Evolutionary conservation across 1,140 invertebrate species (phyloP).

Genomic region (Trigoniulus corallinus): DNA sequence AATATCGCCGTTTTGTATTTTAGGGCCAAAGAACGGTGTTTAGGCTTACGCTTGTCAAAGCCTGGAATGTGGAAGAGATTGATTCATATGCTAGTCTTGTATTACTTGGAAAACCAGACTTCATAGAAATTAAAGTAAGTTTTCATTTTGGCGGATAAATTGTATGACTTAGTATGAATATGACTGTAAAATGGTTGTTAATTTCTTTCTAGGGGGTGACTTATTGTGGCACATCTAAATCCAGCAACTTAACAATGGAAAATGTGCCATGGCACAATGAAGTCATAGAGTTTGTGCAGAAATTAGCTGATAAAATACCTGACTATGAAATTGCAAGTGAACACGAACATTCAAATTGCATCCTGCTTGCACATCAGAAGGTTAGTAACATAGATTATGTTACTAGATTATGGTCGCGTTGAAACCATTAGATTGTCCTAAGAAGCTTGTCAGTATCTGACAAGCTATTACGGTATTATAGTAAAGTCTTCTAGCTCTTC

Average conservation of each 20-base stretch:
- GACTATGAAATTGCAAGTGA: slow-evolving; percentile 42
- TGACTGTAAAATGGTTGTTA: no score
- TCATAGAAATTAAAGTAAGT: slow-evolving; percentile 48
- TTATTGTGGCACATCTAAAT: slow-evolving; percentile 42
- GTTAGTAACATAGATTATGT: slow-evolving; percentile 17
- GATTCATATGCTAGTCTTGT: slow-evolving; percentile 41
- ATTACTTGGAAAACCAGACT: slow-evolving; percentile 39
- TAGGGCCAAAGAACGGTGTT: slow-evolving; percentile 44
- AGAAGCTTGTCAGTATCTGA: no score
- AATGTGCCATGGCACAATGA: slow-evolving; percentile 49
- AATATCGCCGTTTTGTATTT: slow-evolving; percentile 10
- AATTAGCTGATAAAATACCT: slow-evolving; percentile 28
- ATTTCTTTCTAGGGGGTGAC: slow-evolving; percentile 40
- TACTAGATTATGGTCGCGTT: neutral
- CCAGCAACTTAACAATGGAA: slow-evolving; percentile 39
- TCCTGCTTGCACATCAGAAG: slow-evolving; percentile 39
- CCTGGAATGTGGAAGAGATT: slow-evolving; percentile 42
- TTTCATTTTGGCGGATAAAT: slow-evolving; percentile 3
- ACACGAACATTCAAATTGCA: slow-evolving; percentile 47
- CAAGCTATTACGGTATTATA: no score
- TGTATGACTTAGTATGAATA: neutral
- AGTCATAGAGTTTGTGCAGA: slow-evolving; percentile 35
- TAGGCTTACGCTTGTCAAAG: slow-evolving; percentile 43
- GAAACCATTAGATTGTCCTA: neutral
- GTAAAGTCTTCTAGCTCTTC: no score